Base-by-base conservation (phyloP, 2,888 invertebrate genomes). In the Epicampocera succincta region DNA sequence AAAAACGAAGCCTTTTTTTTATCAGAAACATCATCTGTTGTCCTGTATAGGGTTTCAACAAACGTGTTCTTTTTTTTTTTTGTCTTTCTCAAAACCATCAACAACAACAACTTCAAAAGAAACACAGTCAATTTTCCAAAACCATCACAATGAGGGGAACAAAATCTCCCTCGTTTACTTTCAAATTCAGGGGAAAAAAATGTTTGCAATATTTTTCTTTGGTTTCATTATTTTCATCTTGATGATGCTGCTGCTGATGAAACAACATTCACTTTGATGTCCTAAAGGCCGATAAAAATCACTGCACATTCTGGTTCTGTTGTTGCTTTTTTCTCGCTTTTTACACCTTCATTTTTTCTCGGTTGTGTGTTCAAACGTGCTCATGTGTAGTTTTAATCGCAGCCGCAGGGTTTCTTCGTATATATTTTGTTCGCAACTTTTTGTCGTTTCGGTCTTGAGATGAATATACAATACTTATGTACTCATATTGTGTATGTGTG, bases 281-380 rank as follows among this genome's bases (percentile, higher is more conserved):
- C 77, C 68, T 54, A 73, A 77, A 78, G 74, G 74, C 78, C 72
- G 82, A 78, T 82, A 78, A 82, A 77, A 82, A 82, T 82, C 74
- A 66, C 25, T 52, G 48, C 33, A 50, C 29, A 69, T 73, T 77
- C 73, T 65, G 69, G 19, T 68, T 74, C 61, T 68, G 52, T 58
- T 65, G 29, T 29, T 40, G 29, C 21, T 58, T 61, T n/a, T 44
- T 42, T 56, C 8, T 33, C 17, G 15, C 19, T 54, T 52, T 73
- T 74, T 69, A 48, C 82, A 78, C 74, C 71, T 78, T 74, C 52
- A 61, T 12, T 29, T 40, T 15, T 63, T 56, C 12, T 48, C 46
- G 9, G 33, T 65, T 38, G 52, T n/a, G 65, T 63, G 50, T 71
- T 46, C 19, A 78, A 71, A 82, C 78, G 78, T 78, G 82, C 69